phyloP scores from a whole-genome alignment of 2,888 invertebrate genomes.

The Gandaritis pyraliata region DNA sequence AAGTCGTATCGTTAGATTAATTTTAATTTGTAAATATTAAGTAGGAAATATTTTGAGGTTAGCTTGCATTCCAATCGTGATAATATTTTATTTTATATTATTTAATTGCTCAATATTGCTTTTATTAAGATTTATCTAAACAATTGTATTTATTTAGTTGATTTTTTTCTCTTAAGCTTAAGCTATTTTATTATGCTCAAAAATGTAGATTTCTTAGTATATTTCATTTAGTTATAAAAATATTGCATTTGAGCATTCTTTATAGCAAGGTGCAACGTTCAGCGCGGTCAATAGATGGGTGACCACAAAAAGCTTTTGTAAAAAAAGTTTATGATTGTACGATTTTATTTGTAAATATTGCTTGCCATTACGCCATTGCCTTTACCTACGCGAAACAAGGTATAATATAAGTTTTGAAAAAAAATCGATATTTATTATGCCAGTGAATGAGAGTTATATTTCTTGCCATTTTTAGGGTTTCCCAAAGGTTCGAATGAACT shows the following conservation, averaged over 20 bases:
- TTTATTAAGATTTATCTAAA: not conserved
- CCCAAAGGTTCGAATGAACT: too few relatives aligned
- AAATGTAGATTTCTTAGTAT: too few relatives aligned
- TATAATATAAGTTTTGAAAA: not conserved
- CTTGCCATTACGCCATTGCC: too few relatives aligned
- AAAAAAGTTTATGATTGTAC: too few relatives aligned
- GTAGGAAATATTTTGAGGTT: not conserved
- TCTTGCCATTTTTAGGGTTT: slow-evolving; percentile 7
- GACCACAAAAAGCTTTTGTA: not conserved
- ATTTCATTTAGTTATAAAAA: too few relatives aligned
- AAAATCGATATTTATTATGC: slow-evolving; percentile 1
- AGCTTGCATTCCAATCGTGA: slow-evolving; percentile 1
- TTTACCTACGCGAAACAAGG: too few relatives aligned
- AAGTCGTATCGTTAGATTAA: not conserved
- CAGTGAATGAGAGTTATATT: slow-evolving; percentile 11
- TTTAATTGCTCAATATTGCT: not conserved
- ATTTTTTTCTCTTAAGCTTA: too few relatives aligned
- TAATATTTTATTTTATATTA: not conserved
- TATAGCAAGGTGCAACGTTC: not conserved
- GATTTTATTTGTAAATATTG: not conserved
- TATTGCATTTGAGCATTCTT: too few relatives aligned
- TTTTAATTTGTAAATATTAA: not conserved
- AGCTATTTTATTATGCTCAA: too few relatives aligned
- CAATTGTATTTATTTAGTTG: too few relatives aligned
- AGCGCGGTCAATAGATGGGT: not conserved